Base-by-base conservation (phyloP, 1,140 invertebrate genomes). In the Gonioctena quinquepunctata region DNA sequence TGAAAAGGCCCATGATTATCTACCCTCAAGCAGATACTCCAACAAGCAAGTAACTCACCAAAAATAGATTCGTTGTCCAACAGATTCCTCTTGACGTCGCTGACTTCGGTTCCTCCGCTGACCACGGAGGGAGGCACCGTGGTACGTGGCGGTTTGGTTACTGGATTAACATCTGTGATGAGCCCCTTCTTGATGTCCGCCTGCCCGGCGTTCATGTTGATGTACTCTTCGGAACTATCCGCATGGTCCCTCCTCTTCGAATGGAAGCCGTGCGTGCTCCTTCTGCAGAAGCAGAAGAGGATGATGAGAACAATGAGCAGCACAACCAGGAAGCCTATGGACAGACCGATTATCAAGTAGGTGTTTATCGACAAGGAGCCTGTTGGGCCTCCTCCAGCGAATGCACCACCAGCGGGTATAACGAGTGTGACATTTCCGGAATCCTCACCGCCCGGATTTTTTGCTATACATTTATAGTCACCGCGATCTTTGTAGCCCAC, bases 381-480 rank as follows among this genome's bases (percentile, higher is more conserved):
- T 22, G 85, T 80, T 0, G 81, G 76, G 2, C 85, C 74, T 8
- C 86, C 83, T 0, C 86, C 84, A 2, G 83, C 81, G n/a, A 82
- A 33, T 0, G 26, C 69, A 80, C 82, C 83, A 1, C 63, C 52
- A 19, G 59, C 79, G 11, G 85, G 82, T 0, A 94, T 86, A 6
- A 85, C 80, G 18, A 96, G 81, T 0, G 89, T 90, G 0, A 96
- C 83, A 80, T 88, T 94, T 66, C 85, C 89, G 77, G 93, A 91
- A 33, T 92, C 91, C 6, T 90, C 88, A 0, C 96, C 96, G 1
- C 93, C 95, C 0, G 89, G 87, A 83, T 96, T 98, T 65, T 90
- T 91, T 0, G 94, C 95, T 4, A 92, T 87, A 76, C 96, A 98
- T n/a, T 90, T 87, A 81, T 97, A 98, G 59, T 94, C 90, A 0